Percentiles rank a stretch among this genome's conserved stretches.
Evolutionary conservation across 1,140 invertebrate species (phyloP).

Genomic region (Mamestra configurata): DNA sequence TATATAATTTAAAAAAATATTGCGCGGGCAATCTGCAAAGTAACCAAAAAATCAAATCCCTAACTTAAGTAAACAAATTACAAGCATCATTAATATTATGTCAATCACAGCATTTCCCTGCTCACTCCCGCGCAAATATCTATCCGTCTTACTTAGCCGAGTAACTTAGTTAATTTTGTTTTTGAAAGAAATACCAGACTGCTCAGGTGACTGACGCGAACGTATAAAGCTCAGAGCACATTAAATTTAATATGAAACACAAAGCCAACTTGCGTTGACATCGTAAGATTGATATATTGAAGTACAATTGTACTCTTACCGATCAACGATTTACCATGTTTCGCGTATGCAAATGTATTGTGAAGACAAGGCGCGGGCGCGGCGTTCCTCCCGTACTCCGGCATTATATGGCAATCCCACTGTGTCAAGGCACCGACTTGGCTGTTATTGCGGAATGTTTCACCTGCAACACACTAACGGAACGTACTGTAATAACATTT

Average conservation of each 20-base stretch:
- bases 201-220: constrained; percentile 62
- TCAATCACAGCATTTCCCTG: constrained; percentile 67
- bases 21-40: background rate
- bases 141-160: constrained; percentile 77
- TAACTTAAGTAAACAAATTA: constrained; percentile 49
- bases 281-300: constrained; percentile 18
- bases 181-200: constrained; percentile 57
- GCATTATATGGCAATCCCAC: constrained; percentile 58
- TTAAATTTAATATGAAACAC: constrained; percentile 55
- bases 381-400: constrained; percentile 33
- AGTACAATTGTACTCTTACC: constrained; percentile 43
- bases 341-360: constrained; percentile 49
- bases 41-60: background rate
- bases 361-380: constrained; percentile 36
- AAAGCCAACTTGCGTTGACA: background rate
- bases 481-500: constrained; percentile 83
- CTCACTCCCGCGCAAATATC: constrained; percentile 65
- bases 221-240: constrained; percentile 21
- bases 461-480: constrained; percentile 71
- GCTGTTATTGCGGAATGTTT: constrained; percentile 73
- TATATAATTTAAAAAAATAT: too few species aligned
- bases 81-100: constrained; percentile 59
- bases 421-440: constrained; percentile 58
- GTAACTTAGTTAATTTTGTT: constrained; percentile 72
- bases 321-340: constrained; percentile 47